Evolutionary conservation across 2,797 vertebrate species (phyloP).

Genomic region (Sebastes trivittatus): DNA sequence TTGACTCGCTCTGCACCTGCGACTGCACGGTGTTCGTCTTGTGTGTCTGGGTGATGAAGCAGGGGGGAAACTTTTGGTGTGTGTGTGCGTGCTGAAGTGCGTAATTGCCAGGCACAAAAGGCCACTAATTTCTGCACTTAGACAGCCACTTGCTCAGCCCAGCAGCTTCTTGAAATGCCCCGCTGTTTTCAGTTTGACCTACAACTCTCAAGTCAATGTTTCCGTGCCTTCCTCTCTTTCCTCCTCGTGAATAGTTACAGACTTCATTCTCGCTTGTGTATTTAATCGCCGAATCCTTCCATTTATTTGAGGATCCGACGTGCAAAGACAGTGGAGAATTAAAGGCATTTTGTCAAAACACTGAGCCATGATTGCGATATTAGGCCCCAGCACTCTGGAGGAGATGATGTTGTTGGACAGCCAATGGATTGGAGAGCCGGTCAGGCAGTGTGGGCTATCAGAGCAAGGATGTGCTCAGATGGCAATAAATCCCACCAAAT

Average conservation of each 20-base stretch:
- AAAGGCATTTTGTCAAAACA: conserved; percentile 29
- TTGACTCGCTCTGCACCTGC: conserved; percentile 20
- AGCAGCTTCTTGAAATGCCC: conserved; percentile 47
- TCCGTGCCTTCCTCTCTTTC: conserved; percentile 1
- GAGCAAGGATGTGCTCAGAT: conserved; percentile 49
- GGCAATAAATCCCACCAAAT: conserved; percentile 64
- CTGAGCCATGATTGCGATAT: background rate
- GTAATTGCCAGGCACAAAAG: conserved; percentile 47
- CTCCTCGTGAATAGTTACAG: conserved; percentile 43
- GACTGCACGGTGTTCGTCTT: background rate
- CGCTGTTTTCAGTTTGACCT: conserved; percentile 57
- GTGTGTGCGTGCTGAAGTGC: conserved; percentile 37
- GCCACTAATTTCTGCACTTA: conserved; percentile 57
- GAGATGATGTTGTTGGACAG: conserved; percentile 22
- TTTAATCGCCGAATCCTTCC: conserved; percentile 39
- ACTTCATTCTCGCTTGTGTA: conserved; percentile 30
- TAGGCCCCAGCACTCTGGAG: background rate
- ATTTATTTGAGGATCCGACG: conserved; percentile 12
- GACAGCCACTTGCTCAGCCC: conserved; percentile 42
- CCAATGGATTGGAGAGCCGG: conserved; percentile 7
- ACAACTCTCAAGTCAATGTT: conserved; percentile 36
- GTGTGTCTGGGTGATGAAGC: conserved; percentile 18
- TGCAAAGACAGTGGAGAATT: conserved; percentile 18
- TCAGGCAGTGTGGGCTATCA: conserved; percentile 26
- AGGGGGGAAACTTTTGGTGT: background rate